Percentiles rank a stretch among this genome's conserved stretches.
phyloP scores from a whole-genome alignment of 2,888 invertebrate genomes.

The Lepidonotus clava region DNA sequence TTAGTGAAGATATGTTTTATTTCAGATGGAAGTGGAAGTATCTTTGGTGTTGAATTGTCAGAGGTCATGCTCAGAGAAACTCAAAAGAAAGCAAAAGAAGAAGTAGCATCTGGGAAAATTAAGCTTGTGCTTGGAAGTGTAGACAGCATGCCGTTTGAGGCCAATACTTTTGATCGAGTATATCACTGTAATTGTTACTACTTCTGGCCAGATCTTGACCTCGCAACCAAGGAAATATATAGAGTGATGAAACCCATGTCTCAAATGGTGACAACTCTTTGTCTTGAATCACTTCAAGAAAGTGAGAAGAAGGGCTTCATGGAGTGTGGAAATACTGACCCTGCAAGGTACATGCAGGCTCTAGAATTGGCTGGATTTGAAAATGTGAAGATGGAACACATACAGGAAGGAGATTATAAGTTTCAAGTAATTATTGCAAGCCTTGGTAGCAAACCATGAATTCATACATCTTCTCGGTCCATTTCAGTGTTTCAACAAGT shows the following conservation, averaged over 20 bases:
- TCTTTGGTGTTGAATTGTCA: constrained; percentile 74
- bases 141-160: constrained; percentile 68
- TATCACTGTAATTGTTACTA: constrained; percentile 76
- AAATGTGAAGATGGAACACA: constrained; percentile 65
- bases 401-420: background rate
- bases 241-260: constrained; percentile 74
- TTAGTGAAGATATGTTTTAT: too few species aligned
- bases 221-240: constrained; percentile 67
- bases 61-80: constrained; percentile 68
- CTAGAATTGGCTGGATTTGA: constrained; percentile 70
- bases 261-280: constrained; percentile 69
- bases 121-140: constrained; percentile 66
- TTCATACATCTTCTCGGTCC: constrained; percentile 33
- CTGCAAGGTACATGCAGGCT: constrained; percentile 69
- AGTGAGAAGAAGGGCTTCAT: constrained; percentile 62
- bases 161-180: constrained; percentile 70
- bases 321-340: constrained; percentile 68
- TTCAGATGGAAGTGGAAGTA: constrained; percentile 70
- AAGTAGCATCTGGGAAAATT: constrained; percentile 68
- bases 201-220: constrained; percentile 72
- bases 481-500: too few species aligned
- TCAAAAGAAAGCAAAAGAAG: constrained; percentile 56
- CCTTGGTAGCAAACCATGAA: constrained; percentile 60
- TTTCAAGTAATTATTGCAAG: constrained; percentile 66
- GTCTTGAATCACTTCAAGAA: constrained; percentile 61